Evolutionary conservation across 2,113 vertebrate species (phyloP).

Genomic region (Centropristis striata): DNA sequence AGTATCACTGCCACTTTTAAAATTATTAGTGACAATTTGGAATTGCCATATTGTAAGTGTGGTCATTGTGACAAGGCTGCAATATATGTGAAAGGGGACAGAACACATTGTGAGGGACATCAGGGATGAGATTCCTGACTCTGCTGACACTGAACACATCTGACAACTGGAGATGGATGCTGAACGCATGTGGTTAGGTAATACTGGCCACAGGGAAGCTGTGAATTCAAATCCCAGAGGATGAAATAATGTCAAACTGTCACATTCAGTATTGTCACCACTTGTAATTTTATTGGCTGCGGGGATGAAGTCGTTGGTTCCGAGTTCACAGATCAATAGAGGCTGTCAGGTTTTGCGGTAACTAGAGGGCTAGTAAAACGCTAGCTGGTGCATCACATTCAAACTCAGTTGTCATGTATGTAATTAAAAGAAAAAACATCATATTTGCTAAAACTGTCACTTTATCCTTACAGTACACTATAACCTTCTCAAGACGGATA

Average conservation of each 20-base stretch:
- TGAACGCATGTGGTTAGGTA: constrained; percentile 64
- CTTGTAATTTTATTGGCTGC: constrained; percentile 33
- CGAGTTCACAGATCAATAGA: constrained; percentile 34
- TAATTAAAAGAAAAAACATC: no score
- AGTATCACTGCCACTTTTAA: neutral
- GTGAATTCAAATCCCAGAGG: constrained; percentile 52
- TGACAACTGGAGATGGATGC: constrained; percentile 67
- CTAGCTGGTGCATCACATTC: neutral
- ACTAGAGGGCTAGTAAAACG: constrained; percentile 11
- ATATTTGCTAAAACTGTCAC: neutral
- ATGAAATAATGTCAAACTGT: constrained; percentile 64
- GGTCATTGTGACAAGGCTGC: constrained; percentile 38
- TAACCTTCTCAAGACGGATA: no score
- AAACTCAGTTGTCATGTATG: neutral
- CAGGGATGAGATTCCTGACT: constrained; percentile 38
- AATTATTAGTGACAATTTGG: neutral
- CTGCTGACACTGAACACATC: constrained; percentile 41
- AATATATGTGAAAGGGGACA: constrained; percentile 32
- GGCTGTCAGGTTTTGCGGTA: constrained; percentile 13
- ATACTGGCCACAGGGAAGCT: constrained; percentile 48
- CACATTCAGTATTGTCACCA: constrained; percentile 54
- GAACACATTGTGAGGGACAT: constrained; percentile 26
- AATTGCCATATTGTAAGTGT: neutral
- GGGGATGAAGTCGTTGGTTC: constrained; percentile 10
- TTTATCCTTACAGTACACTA: no score